phyloP scores from a whole-genome alignment of 2,888 invertebrate species.

The Rhamphomyia laevipes region DNA sequence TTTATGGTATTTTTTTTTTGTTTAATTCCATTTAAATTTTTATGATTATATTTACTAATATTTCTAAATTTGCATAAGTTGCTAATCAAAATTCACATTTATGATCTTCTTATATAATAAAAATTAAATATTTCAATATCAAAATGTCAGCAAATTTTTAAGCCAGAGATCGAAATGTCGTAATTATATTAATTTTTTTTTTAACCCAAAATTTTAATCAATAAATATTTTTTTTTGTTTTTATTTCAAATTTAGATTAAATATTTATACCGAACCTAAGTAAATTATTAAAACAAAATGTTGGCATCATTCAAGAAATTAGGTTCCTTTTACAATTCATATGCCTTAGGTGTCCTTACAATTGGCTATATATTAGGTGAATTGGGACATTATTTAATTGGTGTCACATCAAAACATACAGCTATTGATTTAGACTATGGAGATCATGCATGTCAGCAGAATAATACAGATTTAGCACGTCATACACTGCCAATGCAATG shows the following conservation, averaged over 20 bases:
- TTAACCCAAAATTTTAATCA: too few relatives aligned
- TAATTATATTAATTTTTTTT: too few relatives aligned
- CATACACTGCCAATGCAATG: slow-evolving; percentile 45
- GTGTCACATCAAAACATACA: slow-evolving; percentile 77
- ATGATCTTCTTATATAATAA: too few relatives aligned
- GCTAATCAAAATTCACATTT: too few relatives aligned
- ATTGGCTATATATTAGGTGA: slow-evolving; percentile 78
- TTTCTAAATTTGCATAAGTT: too few relatives aligned
- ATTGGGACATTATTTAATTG: slow-evolving; percentile 78
- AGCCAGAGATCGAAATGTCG: too few relatives aligned
- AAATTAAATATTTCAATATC: too few relatives aligned
- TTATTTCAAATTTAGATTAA: not conserved
- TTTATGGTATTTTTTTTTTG: too few relatives aligned
- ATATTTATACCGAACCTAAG: too few relatives aligned
- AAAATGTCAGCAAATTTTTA: too few relatives aligned
- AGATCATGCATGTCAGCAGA: slow-evolving; percentile 72
- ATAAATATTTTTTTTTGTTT: not conserved
- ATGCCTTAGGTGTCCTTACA: slow-evolving; percentile 67
- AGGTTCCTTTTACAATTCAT: slow-evolving; percentile 60
- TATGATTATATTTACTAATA: too few relatives aligned
- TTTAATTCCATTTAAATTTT: too few relatives aligned
- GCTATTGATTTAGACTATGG: slow-evolving; percentile 78
- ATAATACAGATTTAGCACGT: slow-evolving; percentile 45
- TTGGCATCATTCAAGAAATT: slow-evolving; percentile 41
- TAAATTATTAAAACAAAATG: slow-evolving; percentile 18